These are phyloP conservation scores for Alouatta palliata DNA, from an alignment of 2,113 vertebrate genomes.

Conservation along the genomic window DNA sequence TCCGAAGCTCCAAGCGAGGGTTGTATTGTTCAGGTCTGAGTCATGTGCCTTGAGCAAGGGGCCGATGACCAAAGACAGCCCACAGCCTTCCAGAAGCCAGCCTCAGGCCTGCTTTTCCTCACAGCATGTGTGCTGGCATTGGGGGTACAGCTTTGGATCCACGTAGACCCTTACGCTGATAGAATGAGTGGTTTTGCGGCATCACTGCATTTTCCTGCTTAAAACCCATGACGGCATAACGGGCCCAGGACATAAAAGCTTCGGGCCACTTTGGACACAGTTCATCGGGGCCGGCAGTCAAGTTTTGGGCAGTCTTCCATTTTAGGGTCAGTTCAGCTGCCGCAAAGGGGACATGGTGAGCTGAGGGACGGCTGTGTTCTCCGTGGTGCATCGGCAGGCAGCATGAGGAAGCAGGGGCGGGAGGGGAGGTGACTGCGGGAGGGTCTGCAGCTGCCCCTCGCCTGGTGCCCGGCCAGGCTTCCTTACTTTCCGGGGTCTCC, in stretches of 20 bases:
- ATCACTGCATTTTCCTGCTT: not conserved
- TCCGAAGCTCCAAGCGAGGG: too few species aligned
- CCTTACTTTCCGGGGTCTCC: not conserved
- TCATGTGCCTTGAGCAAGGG: too few species aligned
- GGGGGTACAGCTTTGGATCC: not conserved
- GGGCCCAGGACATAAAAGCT: accelerated
- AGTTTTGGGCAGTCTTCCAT: not conserved
- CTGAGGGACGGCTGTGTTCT: not conserved
- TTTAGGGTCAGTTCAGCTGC: not conserved
- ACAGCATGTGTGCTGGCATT: not conserved
- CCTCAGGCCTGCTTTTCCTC: not conserved
- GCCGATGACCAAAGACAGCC: not conserved
- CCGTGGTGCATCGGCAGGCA: not conserved
- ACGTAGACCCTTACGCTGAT: not conserved
- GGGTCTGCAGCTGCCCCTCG: not conserved
- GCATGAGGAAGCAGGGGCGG: not conserved
- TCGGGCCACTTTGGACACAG: not conserved
- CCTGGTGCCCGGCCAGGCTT: not conserved
- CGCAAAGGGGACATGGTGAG: not conserved
- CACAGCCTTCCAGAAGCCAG: not conserved
- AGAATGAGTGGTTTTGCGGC: not conserved
- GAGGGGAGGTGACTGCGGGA: too few species aligned
- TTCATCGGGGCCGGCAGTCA: accelerated
- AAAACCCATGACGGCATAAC: not conserved
- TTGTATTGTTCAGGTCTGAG: not conserved